Conservation (phyloP, 2,888 invertebrate genomes). For the Dryocosmus kuriphilus region DNA sequence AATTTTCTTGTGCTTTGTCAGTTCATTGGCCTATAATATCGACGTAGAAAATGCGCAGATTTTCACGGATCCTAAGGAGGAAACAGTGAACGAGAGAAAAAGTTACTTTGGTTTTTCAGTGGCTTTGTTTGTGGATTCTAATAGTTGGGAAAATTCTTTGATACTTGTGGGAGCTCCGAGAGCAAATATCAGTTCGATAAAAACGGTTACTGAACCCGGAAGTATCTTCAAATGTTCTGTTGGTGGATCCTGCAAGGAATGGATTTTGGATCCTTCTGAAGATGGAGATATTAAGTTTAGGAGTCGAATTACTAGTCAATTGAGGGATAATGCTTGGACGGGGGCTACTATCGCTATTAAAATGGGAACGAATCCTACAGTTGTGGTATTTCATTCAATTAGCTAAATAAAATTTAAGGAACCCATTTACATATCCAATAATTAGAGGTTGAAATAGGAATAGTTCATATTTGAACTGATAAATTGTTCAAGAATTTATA, state of each 20-base stretch:
- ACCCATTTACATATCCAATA: no score
- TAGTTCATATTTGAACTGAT: not conserved
- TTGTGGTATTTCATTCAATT: constrained; percentile 65
- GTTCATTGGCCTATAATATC: constrained; percentile 65
- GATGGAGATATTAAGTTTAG: constrained; percentile 39
- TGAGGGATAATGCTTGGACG: constrained; percentile 70
- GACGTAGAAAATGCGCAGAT: constrained; percentile 65
- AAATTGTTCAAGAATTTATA: no score
- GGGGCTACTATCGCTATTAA: constrained; percentile 76
- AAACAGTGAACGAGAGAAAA: constrained; percentile 46
- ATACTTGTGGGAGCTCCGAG: constrained; percentile 74
- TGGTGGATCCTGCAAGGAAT: constrained; percentile 62
- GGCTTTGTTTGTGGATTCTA: constrained; percentile 62
- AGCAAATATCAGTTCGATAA: constrained; percentile 57
- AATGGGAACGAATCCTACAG: constrained; percentile 60
- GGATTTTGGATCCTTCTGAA: constrained; percentile 61
- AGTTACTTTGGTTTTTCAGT: constrained; percentile 75
- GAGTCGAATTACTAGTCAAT: constrained; percentile 35
- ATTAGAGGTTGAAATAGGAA: no score
- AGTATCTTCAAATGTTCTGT: constrained; percentile 69
- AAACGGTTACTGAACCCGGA: constrained; percentile 67
- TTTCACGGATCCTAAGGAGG: constrained; percentile 62
- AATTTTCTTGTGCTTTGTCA: not conserved
- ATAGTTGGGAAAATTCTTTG: constrained; percentile 50
- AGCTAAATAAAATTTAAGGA: not conserved